phyloP scores from a whole-genome alignment of 2,113 vertebrate genomes.

The Orthonyx spaldingii region DNA sequence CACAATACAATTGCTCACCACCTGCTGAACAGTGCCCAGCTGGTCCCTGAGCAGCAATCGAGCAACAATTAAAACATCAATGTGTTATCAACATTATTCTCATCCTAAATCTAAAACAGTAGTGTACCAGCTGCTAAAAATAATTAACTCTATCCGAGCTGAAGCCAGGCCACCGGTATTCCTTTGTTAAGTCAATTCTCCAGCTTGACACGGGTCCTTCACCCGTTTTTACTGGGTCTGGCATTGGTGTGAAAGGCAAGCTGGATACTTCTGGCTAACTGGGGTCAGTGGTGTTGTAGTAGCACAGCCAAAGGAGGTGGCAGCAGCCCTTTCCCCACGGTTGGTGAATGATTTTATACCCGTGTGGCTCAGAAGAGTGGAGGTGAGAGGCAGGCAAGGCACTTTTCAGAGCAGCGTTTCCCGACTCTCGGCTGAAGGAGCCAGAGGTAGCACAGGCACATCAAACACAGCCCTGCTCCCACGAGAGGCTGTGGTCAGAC shows the following conservation, averaged over 20 bases:
- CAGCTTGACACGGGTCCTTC: neutral
- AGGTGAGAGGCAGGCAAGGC: neutral
- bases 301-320: neutral
- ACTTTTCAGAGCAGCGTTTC: rapidly evolving
- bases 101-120: neutral
- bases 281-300: neutral
- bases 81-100: neutral
- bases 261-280: neutral
- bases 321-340: neutral
- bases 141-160: neutral
- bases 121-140: neutral
- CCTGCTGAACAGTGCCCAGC: neutral
- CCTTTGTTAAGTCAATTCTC: neutral
- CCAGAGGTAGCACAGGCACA: neutral
- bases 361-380: neutral
- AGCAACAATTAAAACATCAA: neutral
- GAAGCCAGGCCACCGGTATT: neutral
- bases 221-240: neutral
- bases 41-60: neutral
- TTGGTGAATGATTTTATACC: neutral
- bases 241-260: neutral
- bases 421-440: neutral
- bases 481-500: neutral
- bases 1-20: neutral
- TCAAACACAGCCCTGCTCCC: neutral